phyloP scores from a whole-genome alignment of 2,888 invertebrate genomes.

The Stenichneumon culpator region DNA sequence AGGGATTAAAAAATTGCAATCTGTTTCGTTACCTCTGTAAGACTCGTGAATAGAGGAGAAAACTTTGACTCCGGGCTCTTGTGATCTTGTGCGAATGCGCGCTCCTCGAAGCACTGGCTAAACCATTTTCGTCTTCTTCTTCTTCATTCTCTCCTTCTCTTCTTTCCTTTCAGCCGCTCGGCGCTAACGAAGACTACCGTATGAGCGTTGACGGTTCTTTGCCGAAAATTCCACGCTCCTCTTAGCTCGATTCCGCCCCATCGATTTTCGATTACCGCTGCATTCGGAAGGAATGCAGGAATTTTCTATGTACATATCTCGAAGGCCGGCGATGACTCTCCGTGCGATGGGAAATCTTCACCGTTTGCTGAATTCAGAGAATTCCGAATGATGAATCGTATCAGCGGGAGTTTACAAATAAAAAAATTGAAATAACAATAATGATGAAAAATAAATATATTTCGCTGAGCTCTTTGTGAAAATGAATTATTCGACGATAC shows the following conservation, averaged over 20 bases:
- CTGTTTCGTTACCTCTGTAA: background rate
- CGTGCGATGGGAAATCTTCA: constrained; percentile 1
- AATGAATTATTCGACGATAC: background rate
- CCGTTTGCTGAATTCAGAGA: background rate
- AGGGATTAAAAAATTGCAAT: constrained; percentile 1
- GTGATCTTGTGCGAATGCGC: constrained; percentile 30
- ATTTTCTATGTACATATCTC: constrained; percentile 35
- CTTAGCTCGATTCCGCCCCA: background rate
- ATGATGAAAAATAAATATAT: background rate
- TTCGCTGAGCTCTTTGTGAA: background rate
- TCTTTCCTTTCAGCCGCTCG: background rate
- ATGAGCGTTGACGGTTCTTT: constrained; percentile 7
- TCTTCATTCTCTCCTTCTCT: constrained; percentile 11
- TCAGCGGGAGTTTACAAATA: background rate
- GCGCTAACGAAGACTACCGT: constrained; percentile 56
- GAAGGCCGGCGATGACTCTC: background rate
- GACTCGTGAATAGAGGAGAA: background rate
- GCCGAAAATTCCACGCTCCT: constrained; percentile 45
- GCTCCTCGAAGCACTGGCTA: constrained; percentile 24
- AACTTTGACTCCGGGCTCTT: background rate
- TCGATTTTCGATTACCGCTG: constrained; percentile 34
- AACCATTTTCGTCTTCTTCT: constrained; percentile 56
- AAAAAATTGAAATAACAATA: background rate
- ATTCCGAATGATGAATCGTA: constrained; percentile 1
- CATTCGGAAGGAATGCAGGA: background rate